phyloP scores from a whole-genome alignment of 2,797 vertebrate species.

The Pelobates cultripes region DNA sequence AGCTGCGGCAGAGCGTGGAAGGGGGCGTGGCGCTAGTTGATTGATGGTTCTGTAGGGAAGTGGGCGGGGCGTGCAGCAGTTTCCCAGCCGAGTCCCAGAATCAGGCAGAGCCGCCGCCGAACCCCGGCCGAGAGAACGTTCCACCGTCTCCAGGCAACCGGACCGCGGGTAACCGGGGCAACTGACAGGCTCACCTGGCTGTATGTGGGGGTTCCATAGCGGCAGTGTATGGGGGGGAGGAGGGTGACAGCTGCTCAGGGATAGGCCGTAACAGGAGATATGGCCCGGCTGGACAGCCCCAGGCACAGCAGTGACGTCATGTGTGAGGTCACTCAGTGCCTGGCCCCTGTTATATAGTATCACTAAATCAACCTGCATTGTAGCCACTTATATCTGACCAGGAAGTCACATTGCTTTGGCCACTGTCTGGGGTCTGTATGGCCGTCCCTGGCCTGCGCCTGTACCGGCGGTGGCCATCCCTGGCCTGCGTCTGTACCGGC shows the following conservation, averaged over 20 bases:
- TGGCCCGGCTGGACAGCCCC: background rate
- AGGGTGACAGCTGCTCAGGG: background rate
- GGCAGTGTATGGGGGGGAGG: background rate
- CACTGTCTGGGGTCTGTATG: too few species aligned
- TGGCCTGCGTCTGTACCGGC: too few species aligned
- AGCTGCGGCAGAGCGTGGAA: background rate
- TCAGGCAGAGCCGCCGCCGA: background rate
- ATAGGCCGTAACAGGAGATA: background rate
- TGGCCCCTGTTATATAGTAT: too few species aligned
- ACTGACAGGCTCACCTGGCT: background rate
- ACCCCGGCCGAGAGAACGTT: background rate
- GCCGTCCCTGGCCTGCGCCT: too few species aligned
- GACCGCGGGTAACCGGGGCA: background rate
- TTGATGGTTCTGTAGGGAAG: background rate
- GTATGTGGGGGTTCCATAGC: background rate
- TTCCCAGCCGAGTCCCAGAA: background rate
- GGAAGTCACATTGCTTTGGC: too few species aligned
- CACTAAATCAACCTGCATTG: too few species aligned
- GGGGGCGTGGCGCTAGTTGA: background rate
- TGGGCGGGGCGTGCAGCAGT: slow-evolving; percentile 10
- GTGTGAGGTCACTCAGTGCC: background rate
- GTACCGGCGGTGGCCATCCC: too few species aligned
- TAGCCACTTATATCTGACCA: too few species aligned
- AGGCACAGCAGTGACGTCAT: background rate
- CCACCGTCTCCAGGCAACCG: background rate